These are phyloP conservation scores for Epinephelus fuscoguttatus DNA, from an alignment of 2,113 vertebrate genomes.

Conservation along the genomic window DNA sequence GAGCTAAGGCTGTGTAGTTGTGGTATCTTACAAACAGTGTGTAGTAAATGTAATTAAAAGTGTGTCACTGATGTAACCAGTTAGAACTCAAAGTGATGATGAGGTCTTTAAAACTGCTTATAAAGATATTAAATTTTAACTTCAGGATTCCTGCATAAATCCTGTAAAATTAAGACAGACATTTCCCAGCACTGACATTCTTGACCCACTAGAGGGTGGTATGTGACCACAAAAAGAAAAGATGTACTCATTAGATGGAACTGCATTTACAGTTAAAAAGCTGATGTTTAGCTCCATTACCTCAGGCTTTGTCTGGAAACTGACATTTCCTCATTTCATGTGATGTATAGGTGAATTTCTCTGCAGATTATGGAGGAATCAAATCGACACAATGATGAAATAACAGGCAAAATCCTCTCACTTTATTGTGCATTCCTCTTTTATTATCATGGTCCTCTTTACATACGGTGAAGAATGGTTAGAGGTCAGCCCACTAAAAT, in stretches of 20 bases:
- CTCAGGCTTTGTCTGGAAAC: background rate
- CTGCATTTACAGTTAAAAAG: background rate
- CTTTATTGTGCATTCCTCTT: slow-evolving; percentile 68
- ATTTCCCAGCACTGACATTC: slow-evolving; percentile 9
- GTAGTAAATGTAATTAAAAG: background rate
- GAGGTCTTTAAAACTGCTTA: background rate
- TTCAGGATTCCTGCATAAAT: background rate
- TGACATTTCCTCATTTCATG: background rate
- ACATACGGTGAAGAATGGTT: slow-evolving; percentile 65
- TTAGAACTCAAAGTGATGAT: background rate
- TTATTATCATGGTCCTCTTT: slow-evolving; percentile 69
- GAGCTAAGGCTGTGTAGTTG: no score
- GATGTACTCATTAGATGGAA: background rate
- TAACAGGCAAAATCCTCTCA: background rate
- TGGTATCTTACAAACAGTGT: no score
- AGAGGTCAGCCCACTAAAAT: slow-evolving; percentile 27
- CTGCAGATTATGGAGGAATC: slow-evolving; percentile 12
- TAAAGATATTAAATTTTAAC: background rate
- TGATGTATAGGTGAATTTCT: background rate
- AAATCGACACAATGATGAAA: slow-evolving; percentile 37
- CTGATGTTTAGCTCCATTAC: background rate
- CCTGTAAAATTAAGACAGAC: background rate
- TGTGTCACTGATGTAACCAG: background rate
- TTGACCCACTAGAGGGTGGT: slow-evolving; percentile 50
- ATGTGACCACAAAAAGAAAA: slow-evolving; percentile 8